These are phyloP conservation scores for Cyprichromis sp. DNA, from an alignment of 2,113 vertebrate species.

Conservation along the genomic window DNA sequence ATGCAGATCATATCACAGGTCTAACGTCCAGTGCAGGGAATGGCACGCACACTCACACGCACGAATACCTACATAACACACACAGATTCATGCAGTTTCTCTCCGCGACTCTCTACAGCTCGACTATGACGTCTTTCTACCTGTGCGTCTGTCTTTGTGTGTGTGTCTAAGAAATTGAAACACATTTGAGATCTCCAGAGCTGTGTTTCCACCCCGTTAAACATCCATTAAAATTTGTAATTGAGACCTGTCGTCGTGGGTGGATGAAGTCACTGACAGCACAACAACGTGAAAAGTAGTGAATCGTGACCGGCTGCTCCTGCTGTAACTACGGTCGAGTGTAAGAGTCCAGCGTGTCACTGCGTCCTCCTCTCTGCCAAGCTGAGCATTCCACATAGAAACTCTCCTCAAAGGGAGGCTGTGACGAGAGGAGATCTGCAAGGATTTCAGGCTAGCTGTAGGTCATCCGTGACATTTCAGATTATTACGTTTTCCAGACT, in stretches of 20 bases:
- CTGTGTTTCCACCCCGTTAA: constrained; percentile 2
- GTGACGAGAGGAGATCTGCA: not conserved
- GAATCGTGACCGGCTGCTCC: not conserved
- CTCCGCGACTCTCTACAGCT: not conserved
- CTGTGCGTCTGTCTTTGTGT: not conserved
- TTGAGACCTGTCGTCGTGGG: not conserved
- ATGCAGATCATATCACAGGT: constrained; percentile 99
- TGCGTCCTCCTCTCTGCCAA: constrained; percentile 27
- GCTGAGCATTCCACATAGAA: constrained; percentile 63
- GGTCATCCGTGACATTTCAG: constrained; percentile 11
- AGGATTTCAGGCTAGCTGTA: not conserved
- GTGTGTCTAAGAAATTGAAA: not conserved
- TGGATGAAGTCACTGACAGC: not conserved
- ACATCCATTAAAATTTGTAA: not conserved
- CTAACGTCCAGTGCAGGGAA: constrained; percentile 57
- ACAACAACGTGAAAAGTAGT: not conserved
- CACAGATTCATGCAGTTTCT: constrained; percentile 7
- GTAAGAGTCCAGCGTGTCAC: constrained; percentile 1
- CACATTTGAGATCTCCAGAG: not conserved
- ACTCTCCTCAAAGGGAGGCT: not conserved
- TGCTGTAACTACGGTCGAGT: not conserved
- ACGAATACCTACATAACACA: not conserved
- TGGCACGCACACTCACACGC: not conserved
- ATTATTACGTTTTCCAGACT: constrained; percentile 37
- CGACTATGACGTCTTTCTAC: not conserved